Evolutionary conservation across 2,797 vertebrate genomes (phyloP).

Genomic region (Mus caroli): DNA sequence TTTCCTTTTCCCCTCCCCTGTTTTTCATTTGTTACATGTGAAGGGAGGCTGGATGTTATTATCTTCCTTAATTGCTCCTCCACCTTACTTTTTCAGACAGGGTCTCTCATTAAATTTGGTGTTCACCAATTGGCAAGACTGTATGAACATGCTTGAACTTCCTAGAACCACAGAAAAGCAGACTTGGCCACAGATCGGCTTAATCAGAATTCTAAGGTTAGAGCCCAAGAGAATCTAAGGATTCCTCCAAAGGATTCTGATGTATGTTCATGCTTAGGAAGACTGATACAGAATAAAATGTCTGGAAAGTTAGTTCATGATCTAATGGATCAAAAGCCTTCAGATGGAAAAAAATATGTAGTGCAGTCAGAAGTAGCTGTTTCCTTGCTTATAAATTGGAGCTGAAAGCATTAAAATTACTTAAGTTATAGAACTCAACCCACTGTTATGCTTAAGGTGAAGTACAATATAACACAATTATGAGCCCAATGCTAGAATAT

Average conservation of each 20-base stretch:
- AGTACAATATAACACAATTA: neutral
- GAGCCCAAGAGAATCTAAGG: neutral
- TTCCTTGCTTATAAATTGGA: constrained; percentile 25
- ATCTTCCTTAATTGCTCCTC: neutral
- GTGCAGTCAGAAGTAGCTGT: neutral
- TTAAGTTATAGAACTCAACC: constrained; percentile 22
- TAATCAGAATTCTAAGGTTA: neutral
- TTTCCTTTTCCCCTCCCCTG: neutral
- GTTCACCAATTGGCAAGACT: neutral
- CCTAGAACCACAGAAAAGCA: neutral
- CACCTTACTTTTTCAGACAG: neutral
- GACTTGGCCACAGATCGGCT: neutral
- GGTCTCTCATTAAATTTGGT: neutral
- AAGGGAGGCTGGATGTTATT: neutral
- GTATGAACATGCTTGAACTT: neutral
- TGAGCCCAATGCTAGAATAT: neutral
- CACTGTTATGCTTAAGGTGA: neutral
- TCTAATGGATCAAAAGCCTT: neutral
- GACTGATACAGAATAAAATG: neutral
- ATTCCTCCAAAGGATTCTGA: neutral
- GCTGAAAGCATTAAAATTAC: neutral
- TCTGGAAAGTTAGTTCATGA: neutral
- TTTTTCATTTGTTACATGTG: too few relatives aligned
- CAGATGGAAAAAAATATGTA: neutral
- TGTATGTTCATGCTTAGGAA: constrained; percentile 3